Evolutionary conservation across 1,140 invertebrate genomes (phyloP).

Genomic region (Maconellicoccus hirsutus): DNA sequence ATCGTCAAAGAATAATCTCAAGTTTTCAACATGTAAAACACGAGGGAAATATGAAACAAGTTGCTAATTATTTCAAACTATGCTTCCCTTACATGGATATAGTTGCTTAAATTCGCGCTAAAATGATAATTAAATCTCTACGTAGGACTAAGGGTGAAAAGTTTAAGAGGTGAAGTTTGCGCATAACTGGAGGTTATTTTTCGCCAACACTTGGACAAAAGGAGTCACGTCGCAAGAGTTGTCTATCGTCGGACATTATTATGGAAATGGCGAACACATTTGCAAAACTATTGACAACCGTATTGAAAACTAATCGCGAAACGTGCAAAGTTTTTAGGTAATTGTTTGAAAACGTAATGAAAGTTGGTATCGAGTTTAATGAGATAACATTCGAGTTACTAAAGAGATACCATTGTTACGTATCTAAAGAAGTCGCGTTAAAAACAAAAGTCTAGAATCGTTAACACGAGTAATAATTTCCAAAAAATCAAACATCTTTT

Average conservation of each 20-base stretch:
- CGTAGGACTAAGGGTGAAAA: not conserved
- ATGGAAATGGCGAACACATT: too few relatives aligned
- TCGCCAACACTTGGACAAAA: not conserved
- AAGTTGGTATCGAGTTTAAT: too few relatives aligned
- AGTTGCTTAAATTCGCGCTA: not conserved
- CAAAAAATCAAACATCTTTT: not conserved
- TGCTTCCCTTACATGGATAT: not conserved
- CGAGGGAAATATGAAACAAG: not conserved
- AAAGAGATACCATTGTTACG: not conserved
- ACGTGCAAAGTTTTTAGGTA: not conserved
- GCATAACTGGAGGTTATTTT: too few relatives aligned
- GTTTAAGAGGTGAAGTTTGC: not conserved
- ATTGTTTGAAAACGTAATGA: not conserved
- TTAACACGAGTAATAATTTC: not conserved
- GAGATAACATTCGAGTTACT: too few relatives aligned
- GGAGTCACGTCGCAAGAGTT: not conserved
- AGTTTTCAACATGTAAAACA: not conserved
- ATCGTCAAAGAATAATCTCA: not conserved
- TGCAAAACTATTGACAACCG: not conserved
- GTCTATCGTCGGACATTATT: too few relatives aligned
- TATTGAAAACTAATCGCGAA: not conserved
- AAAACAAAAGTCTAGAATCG: too few relatives aligned
- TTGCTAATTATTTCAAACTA: not conserved
- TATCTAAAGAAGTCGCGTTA: too few relatives aligned
- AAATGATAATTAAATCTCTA: conserved; percentile 1